Evolutionary conservation across 2,797 vertebrate genomes (phyloP).

Genomic region (Sebastiscus albofasciatus): DNA sequence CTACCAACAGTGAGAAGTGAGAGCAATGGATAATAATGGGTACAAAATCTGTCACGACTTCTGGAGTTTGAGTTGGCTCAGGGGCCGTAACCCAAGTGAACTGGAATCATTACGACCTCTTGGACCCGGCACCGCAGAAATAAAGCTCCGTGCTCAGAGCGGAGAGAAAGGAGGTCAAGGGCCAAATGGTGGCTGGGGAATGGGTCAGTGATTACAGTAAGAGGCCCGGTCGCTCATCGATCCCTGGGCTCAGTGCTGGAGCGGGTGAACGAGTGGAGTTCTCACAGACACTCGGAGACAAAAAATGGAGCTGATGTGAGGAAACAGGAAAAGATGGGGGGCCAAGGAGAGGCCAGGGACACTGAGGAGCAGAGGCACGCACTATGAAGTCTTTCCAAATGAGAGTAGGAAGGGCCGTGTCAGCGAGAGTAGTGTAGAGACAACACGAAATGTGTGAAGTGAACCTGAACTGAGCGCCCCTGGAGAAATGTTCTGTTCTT

Average conservation of each 20-base stretch:
- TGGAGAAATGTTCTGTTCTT: constrained; percentile 37
- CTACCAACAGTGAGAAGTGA: constrained; percentile 5
- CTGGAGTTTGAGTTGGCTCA: constrained; percentile 39
- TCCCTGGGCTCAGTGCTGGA: constrained; percentile 59
- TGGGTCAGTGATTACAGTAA: constrained; percentile 85
- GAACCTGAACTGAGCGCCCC: constrained; percentile 55
- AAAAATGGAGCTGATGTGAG: constrained; percentile 78
- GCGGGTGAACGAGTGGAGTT: constrained; percentile 51
- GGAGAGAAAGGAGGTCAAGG: constrained; percentile 72
- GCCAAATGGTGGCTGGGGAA: constrained; percentile 80
- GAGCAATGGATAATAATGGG: constrained; percentile 14
- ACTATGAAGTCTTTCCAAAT: constrained; percentile 63
- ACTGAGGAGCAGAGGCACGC: constrained; percentile 44
- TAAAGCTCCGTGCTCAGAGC: constrained; percentile 63
- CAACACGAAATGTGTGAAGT: constrained; percentile 58
- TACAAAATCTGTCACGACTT: constrained; percentile 47
- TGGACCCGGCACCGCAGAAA: constrained; percentile 65
- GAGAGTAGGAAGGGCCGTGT: constrained; percentile 66
- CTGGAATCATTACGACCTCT: constrained; percentile 77
- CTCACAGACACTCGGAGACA: constrained; percentile 60
- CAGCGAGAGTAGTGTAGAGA: constrained; percentile 48
- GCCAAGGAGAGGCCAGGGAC: constrained; percentile 83
- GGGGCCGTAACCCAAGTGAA: constrained; percentile 67
- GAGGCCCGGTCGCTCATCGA: constrained; percentile 78
- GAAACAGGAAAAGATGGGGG: constrained; percentile 68